These are phyloP conservation scores for Adelognathus sp. DNA, from an alignment of 2,888 invertebrate genomes.

Conservation along the genomic window DNA sequence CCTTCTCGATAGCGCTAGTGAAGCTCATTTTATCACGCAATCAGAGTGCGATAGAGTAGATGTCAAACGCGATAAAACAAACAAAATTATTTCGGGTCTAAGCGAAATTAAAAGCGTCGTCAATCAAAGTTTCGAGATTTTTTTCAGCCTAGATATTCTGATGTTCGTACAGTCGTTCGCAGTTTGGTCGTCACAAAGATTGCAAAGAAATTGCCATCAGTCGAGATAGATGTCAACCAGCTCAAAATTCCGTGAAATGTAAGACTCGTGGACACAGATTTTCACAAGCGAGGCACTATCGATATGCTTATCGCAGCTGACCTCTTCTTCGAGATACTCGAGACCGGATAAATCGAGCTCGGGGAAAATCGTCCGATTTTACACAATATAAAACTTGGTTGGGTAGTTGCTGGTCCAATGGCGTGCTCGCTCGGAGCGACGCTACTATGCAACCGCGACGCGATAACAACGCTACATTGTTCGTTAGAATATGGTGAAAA, in stretches of 20 bases:
- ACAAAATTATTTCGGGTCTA: slow-evolving; percentile 38
- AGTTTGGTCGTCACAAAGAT: slow-evolving; percentile 46
- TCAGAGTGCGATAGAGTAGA: slow-evolving; percentile 44
- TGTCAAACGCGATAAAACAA: slow-evolving; percentile 2
- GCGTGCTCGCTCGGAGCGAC: not conserved
- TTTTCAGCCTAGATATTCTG: slow-evolving; percentile 27
- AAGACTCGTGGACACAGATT: slow-evolving; percentile 24
- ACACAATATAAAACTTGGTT: slow-evolving; percentile 43
- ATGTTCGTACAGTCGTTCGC: slow-evolving; percentile 4
- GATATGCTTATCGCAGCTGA: slow-evolving; percentile 36
- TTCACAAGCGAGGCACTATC: slow-evolving; percentile 4
- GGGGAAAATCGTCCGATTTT: slow-evolving; percentile 22
- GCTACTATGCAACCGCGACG: not conserved
- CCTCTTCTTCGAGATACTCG: slow-evolving; percentile 19
- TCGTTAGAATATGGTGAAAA: not conserved
- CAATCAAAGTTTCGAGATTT: slow-evolving; percentile 19
- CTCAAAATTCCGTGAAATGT: slow-evolving; percentile 34
- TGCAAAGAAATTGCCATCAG: slow-evolving; percentile 46
- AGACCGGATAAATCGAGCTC: slow-evolving; percentile 17
- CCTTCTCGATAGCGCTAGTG: slow-evolving; percentile 52
- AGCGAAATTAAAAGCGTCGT: slow-evolving; percentile 37
- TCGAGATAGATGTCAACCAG: slow-evolving; percentile 12
- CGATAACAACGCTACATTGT: not conserved
- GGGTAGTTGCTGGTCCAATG: slow-evolving; percentile 36
- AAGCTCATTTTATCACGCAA: slow-evolving; percentile 50